Evolutionary conservation across 2,113 vertebrate species (phyloP), one percentile per base, ranked within the genome.

Genomic region (Tragulus kanchil): DNA sequence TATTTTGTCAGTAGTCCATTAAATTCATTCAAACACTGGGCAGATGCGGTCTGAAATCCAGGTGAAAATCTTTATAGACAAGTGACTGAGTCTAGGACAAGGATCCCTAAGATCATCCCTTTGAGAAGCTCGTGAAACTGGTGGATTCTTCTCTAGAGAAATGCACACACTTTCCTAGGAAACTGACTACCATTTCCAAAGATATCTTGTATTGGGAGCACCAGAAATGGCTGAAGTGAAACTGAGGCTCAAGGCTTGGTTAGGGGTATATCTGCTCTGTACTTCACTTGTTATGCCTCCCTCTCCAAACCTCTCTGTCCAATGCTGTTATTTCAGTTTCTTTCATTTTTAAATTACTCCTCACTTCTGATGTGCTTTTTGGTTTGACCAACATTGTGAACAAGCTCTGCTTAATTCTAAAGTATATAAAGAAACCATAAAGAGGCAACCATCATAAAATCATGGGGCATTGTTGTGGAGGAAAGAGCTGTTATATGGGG

Each of bases 131-230:
- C 13, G 31, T 59, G 19, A 90, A 94, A 62, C 21, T 0, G 13
- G 4, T 69, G 13, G n/a, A 17, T 69, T 86, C n/a, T 75, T 81
- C 15, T 26, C 52, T 75, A 85, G 64, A 73, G 69, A 95, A 84
- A 79, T 8, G 13, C 13, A 50, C 16, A 21, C 8, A 9, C 14
- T 31, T 52, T 73, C 45, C 64, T 50, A 17, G 85, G 59, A 77
- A 93, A 69, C 67, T 92, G 82, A 96, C 65, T 64, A n/a, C 25
- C 58, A 42, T 67, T 69, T 71, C 36, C 58, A 83, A 26, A 73
- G 61, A 48, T 48, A 36, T 95, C 31, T 48, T 65, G 3, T 87
- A 82, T 31, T 86, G 25, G 21, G 54, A 75, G 65, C 45, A 50
- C 26, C 65, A 82, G n/a, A 78, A 83, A 28, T 8, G 52, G 59